Conservation (phyloP, 2,888 invertebrate genomes). For the Piscicola geometra region DNA sequence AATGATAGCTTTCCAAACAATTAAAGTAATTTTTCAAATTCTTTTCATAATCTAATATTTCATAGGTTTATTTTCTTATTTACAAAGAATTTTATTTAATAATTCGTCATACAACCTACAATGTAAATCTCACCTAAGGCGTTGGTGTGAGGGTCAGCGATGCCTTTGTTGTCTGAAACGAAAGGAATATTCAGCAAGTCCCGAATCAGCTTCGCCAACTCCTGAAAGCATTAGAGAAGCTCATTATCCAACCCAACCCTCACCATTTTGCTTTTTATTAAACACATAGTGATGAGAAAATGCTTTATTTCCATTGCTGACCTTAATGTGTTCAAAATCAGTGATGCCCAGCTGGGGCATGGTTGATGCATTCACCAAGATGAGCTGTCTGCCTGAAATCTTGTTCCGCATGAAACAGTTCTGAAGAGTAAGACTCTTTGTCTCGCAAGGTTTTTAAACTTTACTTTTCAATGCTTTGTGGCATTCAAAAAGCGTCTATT, state of each 20-base stretch:
- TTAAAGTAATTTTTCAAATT: too few relatives aligned
- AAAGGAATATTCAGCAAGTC: constrained; percentile 50
- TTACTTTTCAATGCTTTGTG: too few relatives aligned
- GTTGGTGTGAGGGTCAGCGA: constrained; percentile 51
- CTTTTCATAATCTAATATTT: too few relatives aligned
- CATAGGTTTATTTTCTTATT: too few relatives aligned
- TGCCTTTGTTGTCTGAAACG: constrained; percentile 51
- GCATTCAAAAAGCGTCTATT: background rate
- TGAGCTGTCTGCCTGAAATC: constrained; percentile 44
- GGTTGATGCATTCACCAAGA: constrained; percentile 42
- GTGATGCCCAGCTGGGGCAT: constrained; percentile 44
- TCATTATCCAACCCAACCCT: too few relatives aligned
- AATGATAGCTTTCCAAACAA: too few relatives aligned
- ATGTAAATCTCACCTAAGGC: constrained; percentile 50
- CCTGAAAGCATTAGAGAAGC: constrained; percentile 42
- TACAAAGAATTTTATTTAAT: constrained; percentile 1
- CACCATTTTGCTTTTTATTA: too few relatives aligned
- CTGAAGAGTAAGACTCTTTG: constrained; percentile 40
- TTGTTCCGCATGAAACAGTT: constrained; percentile 44
- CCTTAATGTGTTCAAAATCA: constrained; percentile 45
- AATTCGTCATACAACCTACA: background rate
- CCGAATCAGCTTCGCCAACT: constrained; percentile 49
- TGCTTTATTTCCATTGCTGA: constrained; percentile 11
- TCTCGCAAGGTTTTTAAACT: too few relatives aligned
- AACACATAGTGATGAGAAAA: background rate